Percentiles rank a stretch among this genome's conserved stretches.
phyloP scores from a whole-genome alignment of 1,140 invertebrate species.

The Aethina tumida region DNA sequence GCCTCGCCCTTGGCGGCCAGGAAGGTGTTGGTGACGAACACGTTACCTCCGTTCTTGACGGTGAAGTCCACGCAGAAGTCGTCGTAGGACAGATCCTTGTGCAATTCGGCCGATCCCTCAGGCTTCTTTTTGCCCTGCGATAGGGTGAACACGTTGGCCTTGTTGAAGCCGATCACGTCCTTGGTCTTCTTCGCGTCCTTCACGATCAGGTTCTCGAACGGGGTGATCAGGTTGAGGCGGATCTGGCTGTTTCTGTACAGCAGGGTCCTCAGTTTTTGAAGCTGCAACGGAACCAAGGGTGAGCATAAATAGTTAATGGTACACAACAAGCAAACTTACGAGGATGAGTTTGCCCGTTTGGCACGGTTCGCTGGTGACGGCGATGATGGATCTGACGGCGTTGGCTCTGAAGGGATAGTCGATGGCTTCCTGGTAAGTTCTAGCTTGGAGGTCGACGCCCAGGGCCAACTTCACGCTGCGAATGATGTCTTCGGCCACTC shows the following conservation, averaged over 20 bases:
- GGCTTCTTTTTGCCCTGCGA: conserved; percentile 49
- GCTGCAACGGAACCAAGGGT: conserved; percentile 24
- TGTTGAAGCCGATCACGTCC: conserved; percentile 45
- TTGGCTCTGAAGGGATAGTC: conserved; percentile 51
- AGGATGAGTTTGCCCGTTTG: conserved; percentile 20
- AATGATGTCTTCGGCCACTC: conserved; percentile 6
- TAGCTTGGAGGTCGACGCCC: conserved; percentile 31
- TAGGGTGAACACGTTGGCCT: conserved; percentile 42
- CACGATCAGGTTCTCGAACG: conserved; percentile 20
- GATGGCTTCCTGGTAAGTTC: conserved; percentile 44
- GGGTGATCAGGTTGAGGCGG: conserved; percentile 26
- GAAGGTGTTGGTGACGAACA: conserved; percentile 44
- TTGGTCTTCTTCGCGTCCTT: conserved; percentile 35
- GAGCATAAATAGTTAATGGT: neutral
- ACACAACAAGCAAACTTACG: too few relatives aligned
- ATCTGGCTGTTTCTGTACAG: conserved; percentile 24
- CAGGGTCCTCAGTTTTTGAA: conserved; percentile 39
- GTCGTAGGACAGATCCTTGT: conserved; percentile 39
- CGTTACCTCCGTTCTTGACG: conserved; percentile 40
- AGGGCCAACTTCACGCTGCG: conserved; percentile 20
- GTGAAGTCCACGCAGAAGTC: conserved; percentile 49
- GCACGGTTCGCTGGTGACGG: conserved; percentile 32
- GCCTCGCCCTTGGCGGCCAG: conserved; percentile 38
- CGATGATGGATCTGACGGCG: conserved; percentile 48
- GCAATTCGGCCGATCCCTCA: conserved; percentile 38